Evolutionary conservation across 2,113 vertebrate genomes (phyloP).

Genomic region (Lethenteron camtschaticum): DNA sequence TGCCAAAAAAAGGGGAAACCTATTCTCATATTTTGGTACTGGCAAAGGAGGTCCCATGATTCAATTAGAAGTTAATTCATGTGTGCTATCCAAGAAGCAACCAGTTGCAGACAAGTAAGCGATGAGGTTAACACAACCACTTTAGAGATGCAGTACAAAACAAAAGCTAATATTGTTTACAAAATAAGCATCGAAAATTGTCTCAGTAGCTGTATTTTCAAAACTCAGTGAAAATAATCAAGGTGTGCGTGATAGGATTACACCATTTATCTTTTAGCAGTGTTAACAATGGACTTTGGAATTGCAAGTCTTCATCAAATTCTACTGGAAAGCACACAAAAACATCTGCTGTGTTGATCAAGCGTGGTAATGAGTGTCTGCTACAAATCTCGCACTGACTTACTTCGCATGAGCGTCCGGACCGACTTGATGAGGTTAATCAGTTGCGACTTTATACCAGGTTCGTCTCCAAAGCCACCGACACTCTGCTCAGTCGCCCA

Average conservation of each 20-base stretch:
- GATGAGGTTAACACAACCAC: background rate
- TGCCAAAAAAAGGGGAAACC: too few relatives aligned
- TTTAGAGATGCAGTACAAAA: background rate
- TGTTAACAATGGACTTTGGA: background rate
- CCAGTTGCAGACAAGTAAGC: too few relatives aligned
- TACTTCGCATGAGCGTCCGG: conserved; percentile 81
- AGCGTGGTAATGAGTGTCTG: background rate
- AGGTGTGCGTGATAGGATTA: background rate
- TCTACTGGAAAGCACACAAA: background rate
- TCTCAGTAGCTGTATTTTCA: background rate
- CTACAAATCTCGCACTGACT: conserved; percentile 7
- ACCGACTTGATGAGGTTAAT: conserved; percentile 72
- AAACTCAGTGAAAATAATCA: background rate
- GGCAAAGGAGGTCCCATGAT: too few relatives aligned
- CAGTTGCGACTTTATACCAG: conserved; percentile 74
- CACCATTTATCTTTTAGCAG: background rate
- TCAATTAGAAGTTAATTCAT: too few relatives aligned
- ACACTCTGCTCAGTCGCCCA: conserved; percentile 76
- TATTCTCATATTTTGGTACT: too few relatives aligned
- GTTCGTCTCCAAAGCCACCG: conserved; percentile 82
- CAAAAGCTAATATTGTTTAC: background rate
- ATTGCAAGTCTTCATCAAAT: background rate
- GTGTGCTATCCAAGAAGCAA: too few relatives aligned
- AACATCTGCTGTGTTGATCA: background rate
- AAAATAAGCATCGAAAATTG: background rate